Base-by-base conservation (phyloP, 2,113 vertebrate genomes). In the Gambusia holbrooki region DNA sequence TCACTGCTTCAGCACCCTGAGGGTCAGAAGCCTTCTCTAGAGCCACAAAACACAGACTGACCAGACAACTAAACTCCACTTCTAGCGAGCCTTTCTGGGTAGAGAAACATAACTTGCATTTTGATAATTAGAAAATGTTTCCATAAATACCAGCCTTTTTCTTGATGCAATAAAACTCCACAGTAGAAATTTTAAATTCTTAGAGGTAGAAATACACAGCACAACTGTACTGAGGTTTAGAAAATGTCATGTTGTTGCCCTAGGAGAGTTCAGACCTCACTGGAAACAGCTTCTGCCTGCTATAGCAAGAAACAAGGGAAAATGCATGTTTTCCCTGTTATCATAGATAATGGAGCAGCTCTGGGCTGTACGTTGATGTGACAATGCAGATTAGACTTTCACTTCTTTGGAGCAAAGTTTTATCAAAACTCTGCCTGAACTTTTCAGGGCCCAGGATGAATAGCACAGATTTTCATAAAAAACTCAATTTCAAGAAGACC, bases 311-410 rank as follows among this genome's bases (percentile, higher is more conserved):
- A 83, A 84, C 83, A 76, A 87, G 83, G 76, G 75, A 73, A 76
- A 77, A 75, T 82, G 76, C 83, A 85, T 69, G 69, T 87, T 85
- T 76, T 74, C 64, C 80, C 63, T 77, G 88, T 91, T 89, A 90
- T 88, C 86, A 83, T 48, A 82, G 90, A 87, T 91, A 90, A 91
- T 85, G 79, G 85, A 91, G 82, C 80, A 76, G 89, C 90, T 90
- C 67, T 37, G 11, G 89, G 87, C 83, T 84, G 79, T 81, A 85
- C 84, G 83, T 83, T 69, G 74, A 87, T 82, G 77, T 88, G 82
- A 90, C 91, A 81, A 82, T 79, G 79, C 81, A 83, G 83, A 92
- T 87, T 89, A 90, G 71, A 88, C 68, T 74, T 84, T 82, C 76
- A 82, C 61, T 73, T 22, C 85, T 73, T 78, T 37, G 65, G 62